These are phyloP conservation scores for Platyura marginata DNA, from an alignment of 1,140 invertebrate genomes.

Conservation along the genomic window DNA sequence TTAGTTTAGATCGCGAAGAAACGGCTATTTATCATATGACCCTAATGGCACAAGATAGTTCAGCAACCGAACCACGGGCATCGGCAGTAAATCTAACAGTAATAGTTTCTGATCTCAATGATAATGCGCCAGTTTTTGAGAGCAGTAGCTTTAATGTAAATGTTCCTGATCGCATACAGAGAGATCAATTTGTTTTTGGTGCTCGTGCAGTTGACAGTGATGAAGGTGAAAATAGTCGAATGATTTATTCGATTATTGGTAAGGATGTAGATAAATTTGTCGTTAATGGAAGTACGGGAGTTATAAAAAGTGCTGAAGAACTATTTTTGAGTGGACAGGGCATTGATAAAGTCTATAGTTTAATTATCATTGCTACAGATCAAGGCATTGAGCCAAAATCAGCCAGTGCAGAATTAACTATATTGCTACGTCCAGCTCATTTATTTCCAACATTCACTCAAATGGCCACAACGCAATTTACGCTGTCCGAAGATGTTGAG, in stretches of 20 bases:
- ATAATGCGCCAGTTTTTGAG: slow-evolving; percentile 66
- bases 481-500: slow-evolving; percentile 56
- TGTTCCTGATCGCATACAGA: slow-evolving; percentile 54
- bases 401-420: slow-evolving; percentile 43
- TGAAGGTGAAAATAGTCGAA: slow-evolving; percentile 55
- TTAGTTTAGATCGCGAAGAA: slow-evolving; percentile 60
- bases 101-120: slow-evolving; percentile 63
- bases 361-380: slow-evolving; percentile 56
- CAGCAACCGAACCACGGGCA: slow-evolving; percentile 57
- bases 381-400: slow-evolving; percentile 39
- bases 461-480: slow-evolving; percentile 47
- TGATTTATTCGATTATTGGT: slow-evolving; percentile 59
- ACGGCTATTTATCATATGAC: slow-evolving; percentile 57
- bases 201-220: slow-evolving; percentile 66
- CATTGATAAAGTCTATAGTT: slow-evolving; percentile 37
- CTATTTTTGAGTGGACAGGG: slow-evolving; percentile 22
- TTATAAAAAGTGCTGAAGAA: slow-evolving; percentile 51
- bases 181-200: slow-evolving; percentile 73
- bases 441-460: slow-evolving; percentile 57
- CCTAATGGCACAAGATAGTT: slow-evolving; percentile 71
- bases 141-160: slow-evolving; percentile 51
- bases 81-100: slow-evolving; percentile 67
- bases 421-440: slow-evolving; percentile 48
- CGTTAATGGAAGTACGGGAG: slow-evolving; percentile 61
- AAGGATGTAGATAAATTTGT: slow-evolving; percentile 55